phyloP scores from a whole-genome alignment of 1,140 invertebrate species.

The Trichonephila clavipes region DNA sequence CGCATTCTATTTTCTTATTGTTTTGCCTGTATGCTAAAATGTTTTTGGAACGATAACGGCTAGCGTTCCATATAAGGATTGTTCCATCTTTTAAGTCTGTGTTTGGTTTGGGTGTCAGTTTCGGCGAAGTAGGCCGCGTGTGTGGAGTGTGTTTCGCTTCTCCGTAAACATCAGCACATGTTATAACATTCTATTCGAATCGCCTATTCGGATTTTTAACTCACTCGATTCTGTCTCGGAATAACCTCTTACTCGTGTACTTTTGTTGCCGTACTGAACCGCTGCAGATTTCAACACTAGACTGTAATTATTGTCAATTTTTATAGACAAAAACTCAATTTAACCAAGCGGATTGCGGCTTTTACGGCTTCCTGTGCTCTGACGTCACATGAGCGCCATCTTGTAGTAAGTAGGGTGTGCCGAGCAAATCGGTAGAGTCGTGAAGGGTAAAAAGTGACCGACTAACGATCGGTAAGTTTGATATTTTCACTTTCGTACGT shows the following conservation, averaged over 20 bases:
- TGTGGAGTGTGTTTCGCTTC: background rate
- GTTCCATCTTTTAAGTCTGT: slow-evolving; percentile 41
- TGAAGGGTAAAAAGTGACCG: slow-evolving; percentile 71
- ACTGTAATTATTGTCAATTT: slow-evolving; percentile 50
- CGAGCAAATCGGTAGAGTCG: slow-evolving; percentile 62
- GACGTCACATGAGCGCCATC: slow-evolving; percentile 76
- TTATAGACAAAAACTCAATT: slow-evolving; percentile 46
- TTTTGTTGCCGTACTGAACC: background rate
- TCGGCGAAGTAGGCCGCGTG: slow-evolving; percentile 71
- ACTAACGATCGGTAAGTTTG: slow-evolving; percentile 69
- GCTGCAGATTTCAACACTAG: background rate
- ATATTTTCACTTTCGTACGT: slow-evolving; percentile 12
- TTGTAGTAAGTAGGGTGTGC: slow-evolving; percentile 74
- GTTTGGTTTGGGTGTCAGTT: slow-evolving; percentile 67
- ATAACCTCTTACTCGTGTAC: background rate
- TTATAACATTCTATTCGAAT: background rate
- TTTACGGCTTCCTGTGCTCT: slow-evolving; percentile 75
- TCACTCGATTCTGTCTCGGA: background rate
- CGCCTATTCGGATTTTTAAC: background rate
- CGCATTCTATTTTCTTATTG: slow-evolving; percentile 1
- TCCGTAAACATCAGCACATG: slow-evolving; percentile 75
- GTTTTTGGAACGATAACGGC: slow-evolving; percentile 46
- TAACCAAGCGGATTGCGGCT: slow-evolving; percentile 61
- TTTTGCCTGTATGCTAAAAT: background rate
- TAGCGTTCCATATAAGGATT: slow-evolving; percentile 70